Evolutionary conservation across 2,888 invertebrate genomes (phyloP).

Genomic region (Andrena bucephala): DNA sequence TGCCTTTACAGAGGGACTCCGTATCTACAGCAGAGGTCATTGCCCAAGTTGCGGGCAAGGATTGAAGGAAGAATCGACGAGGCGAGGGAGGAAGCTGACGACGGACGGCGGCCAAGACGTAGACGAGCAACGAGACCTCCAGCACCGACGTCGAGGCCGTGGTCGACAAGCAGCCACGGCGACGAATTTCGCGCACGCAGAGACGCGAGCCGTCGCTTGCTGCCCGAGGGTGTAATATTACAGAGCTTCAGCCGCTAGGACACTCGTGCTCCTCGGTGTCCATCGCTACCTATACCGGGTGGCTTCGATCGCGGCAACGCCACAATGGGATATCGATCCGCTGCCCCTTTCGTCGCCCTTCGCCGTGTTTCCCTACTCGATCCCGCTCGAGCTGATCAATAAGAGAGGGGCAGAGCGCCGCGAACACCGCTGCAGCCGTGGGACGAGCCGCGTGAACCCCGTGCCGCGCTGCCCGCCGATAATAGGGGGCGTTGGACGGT

Average conservation of each 20-base stretch:
- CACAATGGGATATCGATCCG: slow-evolving; percentile 44
- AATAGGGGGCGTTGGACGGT: slow-evolving; percentile 18
- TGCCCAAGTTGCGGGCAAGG: too few relatives aligned
- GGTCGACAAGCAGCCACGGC: slow-evolving; percentile 38
- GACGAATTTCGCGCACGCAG: slow-evolving; percentile 53
- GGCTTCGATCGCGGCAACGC: slow-evolving; percentile 58
- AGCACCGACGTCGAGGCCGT: slow-evolving; percentile 1
- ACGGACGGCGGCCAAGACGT: slow-evolving; percentile 9
- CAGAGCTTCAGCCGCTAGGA: slow-evolving; percentile 78
- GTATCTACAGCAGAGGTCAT: too few relatives aligned
- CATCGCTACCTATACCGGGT: slow-evolving; percentile 77
- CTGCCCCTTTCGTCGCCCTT: slow-evolving; percentile 34
- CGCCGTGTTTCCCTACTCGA: slow-evolving; percentile 13
- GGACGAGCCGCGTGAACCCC: not conserved
- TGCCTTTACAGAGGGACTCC: not conserved
- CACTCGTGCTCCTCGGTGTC: slow-evolving; percentile 77
- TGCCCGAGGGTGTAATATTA: slow-evolving; percentile 81
- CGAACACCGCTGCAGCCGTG: not conserved
- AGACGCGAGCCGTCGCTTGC: slow-evolving; percentile 66
- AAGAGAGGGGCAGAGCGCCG: slow-evolving; percentile 8
- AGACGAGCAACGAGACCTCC: slow-evolving; percentile 35
- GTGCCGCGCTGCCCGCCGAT: not conserved
- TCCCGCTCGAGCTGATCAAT: slow-evolving; percentile 45
- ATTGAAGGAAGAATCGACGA: slow-evolving; percentile 6
- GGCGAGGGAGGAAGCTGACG: slow-evolving; percentile 3